Evolutionary conservation across 2,113 vertebrate genomes (phyloP).

Genomic region (Salvelinus namaycush): DNA sequence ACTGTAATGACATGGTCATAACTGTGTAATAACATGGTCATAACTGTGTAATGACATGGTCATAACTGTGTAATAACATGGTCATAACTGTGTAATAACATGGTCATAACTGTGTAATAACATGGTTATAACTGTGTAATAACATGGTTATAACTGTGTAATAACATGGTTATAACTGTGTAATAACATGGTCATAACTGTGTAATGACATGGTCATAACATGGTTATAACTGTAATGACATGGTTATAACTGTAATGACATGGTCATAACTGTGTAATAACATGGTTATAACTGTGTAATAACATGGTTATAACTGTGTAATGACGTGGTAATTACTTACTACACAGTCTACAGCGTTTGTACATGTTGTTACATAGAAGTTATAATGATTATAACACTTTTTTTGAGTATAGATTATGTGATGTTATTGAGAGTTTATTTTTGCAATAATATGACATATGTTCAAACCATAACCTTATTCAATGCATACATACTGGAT

Average conservation of each 20-base stretch:
- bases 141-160: not conserved
- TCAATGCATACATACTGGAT: not conserved
- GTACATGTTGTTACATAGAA: not conserved
- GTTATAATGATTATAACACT: not conserved
- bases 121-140: not conserved
- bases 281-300: not conserved
- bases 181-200: not conserved
- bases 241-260: not conserved
- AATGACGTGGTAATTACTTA: not conserved
- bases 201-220: not conserved
- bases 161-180: not conserved
- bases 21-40: not conserved
- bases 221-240: too few species aligned
- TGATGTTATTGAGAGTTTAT: not conserved
- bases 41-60: not conserved
- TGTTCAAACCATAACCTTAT: too few species aligned
- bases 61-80: not conserved
- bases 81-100: not conserved
- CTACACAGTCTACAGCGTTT: not conserved
- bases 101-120: not conserved
- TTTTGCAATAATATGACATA: not conserved
- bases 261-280: not conserved
- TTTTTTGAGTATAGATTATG: not conserved
- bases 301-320: not conserved
- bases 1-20: not conserved